Percentiles rank a stretch among this genome's conserved stretches.
These are phyloP conservation scores for Galeruca laticollis DNA, from an alignment of 2,888 invertebrate species.

Conservation along the genomic window DNA sequence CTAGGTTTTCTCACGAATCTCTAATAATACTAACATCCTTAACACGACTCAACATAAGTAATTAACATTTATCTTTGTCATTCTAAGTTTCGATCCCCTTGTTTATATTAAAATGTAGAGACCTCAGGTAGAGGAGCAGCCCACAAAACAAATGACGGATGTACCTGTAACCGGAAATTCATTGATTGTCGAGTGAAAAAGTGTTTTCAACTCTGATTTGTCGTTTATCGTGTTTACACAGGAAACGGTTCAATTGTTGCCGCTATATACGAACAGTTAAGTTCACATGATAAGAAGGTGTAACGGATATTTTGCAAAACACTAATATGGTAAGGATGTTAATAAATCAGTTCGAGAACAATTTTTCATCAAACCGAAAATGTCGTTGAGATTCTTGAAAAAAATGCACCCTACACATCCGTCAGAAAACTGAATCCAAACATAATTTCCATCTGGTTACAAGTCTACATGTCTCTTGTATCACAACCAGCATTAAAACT, in stretches of 20 bases:
- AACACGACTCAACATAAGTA: neutral
- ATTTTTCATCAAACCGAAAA: no score
- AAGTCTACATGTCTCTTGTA: no score
- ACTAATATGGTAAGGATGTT: no score
- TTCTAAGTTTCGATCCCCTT: neutral
- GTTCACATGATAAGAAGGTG: no score
- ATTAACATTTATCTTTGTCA: constrained; percentile 22
- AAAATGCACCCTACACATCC: no score
- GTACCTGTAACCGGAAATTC: constrained; percentile 37
- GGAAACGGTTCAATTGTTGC: constrained; percentile 25
- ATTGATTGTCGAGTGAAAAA: constrained; percentile 25
- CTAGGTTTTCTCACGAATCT: neutral
- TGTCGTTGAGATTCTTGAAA: no score
- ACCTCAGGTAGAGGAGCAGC: constrained; percentile 10
- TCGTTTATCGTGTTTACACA: constrained; percentile 11
- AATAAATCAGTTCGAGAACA: no score
- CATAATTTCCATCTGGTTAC: no score
- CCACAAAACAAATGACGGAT: constrained; percentile 25
- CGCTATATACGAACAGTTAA: neutral
- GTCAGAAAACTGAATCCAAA: no score
- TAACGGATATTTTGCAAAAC: no score
- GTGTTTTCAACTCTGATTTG: constrained; percentile 12
- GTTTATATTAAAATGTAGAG: neutral
- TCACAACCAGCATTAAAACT: no score
- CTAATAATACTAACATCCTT: neutral